Conservation (phyloP, 2,888 invertebrate species). For the Abrostola tripartita region DNA sequence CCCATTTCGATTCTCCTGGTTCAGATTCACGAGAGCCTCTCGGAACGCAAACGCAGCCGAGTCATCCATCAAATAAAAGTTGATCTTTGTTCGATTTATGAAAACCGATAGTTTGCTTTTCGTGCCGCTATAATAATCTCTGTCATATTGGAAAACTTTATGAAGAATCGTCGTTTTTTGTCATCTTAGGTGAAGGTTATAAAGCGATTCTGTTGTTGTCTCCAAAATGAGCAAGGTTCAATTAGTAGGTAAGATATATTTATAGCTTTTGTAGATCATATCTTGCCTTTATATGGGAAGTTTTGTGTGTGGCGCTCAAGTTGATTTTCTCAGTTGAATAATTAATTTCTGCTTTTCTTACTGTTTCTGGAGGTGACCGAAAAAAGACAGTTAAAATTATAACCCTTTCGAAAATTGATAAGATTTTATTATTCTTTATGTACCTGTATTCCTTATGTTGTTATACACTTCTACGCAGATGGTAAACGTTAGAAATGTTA, state of each 20-base stretch:
- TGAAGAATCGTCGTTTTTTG: constrained; percentile 62
- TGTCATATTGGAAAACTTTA: constrained; percentile 74
- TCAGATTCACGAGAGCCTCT: constrained; percentile 29
- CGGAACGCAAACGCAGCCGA: constrained; percentile 57
- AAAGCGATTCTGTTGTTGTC: constrained; percentile 37
- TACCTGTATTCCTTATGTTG: too few relatives aligned
- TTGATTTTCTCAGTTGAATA: too few relatives aligned
- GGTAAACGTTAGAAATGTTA: too few relatives aligned
- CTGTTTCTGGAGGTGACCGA: too few relatives aligned
- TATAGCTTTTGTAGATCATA: not conserved
- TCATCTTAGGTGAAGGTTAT: constrained; percentile 32
- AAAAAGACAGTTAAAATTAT: too few relatives aligned
- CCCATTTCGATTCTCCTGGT: constrained; percentile 34
- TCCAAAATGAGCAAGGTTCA: constrained; percentile 33
- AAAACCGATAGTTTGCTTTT: constrained; percentile 78
- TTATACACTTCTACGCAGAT: too few relatives aligned
- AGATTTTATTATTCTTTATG: too few relatives aligned
- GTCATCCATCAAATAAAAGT: constrained; percentile 79
- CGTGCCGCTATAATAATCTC: constrained; percentile 67
- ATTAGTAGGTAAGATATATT: constrained; percentile 42
- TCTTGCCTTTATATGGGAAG: not conserved
- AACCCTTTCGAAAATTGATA: too few relatives aligned
- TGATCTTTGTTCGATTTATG: constrained; percentile 79
- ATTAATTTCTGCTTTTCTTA: too few relatives aligned
- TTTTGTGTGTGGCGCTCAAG: too few relatives aligned